phyloP scores from a whole-genome alignment of 1,140 invertebrate species.

The Leptinotarsa texana region DNA sequence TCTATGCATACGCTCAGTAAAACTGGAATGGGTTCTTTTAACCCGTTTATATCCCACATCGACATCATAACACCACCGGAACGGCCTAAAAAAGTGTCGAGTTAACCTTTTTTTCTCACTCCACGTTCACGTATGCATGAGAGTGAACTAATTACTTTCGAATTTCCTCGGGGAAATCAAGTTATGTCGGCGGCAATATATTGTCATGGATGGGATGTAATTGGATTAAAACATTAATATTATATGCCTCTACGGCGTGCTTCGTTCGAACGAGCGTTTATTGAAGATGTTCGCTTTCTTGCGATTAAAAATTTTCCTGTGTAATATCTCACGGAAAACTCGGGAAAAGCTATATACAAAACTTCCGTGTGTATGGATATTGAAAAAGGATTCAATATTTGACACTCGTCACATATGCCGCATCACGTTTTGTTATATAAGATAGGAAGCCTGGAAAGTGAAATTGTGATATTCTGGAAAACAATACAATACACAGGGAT shows the following conservation, averaged over 20 bases:
- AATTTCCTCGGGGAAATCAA: constrained; percentile 5
- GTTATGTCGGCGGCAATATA: constrained; percentile 5
- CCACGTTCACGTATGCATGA: constrained; percentile 1
- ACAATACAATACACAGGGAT: too few relatives aligned
- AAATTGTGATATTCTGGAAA: too few relatives aligned
- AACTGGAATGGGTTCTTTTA: background rate
- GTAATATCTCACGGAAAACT: too few relatives aligned
- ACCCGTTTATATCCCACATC: background rate
- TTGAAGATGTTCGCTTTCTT: background rate
- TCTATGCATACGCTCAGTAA: constrained; percentile 6
- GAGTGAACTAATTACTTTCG: constrained; percentile 3
- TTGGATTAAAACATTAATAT: constrained; percentile 4
- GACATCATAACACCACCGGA: background rate
- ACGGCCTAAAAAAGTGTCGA: background rate
- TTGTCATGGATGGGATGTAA: constrained; percentile 3
- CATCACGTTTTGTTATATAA: too few relatives aligned
- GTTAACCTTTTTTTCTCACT: background rate
- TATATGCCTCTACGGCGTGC: background rate
- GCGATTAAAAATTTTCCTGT: too few relatives aligned
- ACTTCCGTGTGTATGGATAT: too few relatives aligned
- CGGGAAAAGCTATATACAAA: too few relatives aligned
- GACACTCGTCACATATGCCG: too few relatives aligned
- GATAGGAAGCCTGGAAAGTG: too few relatives aligned
- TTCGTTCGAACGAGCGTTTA: background rate
- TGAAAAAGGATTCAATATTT: too few relatives aligned